Conservation (phyloP, 2,888 invertebrate species). For the Epirrita christyi region DNA sequence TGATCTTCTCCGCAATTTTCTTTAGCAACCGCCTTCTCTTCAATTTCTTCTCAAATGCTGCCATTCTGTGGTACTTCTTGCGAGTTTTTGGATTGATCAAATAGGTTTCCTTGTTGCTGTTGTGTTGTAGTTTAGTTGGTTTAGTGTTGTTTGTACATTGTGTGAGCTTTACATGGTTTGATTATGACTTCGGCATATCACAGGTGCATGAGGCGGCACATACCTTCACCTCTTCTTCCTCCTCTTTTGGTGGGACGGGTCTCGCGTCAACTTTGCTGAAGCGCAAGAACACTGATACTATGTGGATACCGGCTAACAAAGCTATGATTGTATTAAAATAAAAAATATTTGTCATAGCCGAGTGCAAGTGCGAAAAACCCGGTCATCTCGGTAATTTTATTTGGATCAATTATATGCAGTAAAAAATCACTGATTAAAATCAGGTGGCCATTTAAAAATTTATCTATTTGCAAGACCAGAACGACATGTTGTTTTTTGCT, state of each 20-base stretch:
- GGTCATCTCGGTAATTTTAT: conserved; percentile 59
- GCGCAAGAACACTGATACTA: conserved; percentile 48
- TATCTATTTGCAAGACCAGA: no score
- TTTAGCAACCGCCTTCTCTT: conserved; percentile 50
- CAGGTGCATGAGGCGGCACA: conserved; percentile 58
- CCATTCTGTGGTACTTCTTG: conserved; percentile 42
- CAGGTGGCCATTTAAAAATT: conserved; percentile 49
- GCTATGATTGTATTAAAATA: conserved; percentile 53
- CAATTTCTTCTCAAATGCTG: conserved; percentile 52
- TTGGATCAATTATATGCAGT: conserved; percentile 40
- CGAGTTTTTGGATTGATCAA: neutral
- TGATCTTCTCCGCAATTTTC: conserved; percentile 54
- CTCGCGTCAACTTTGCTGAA: conserved; percentile 47
- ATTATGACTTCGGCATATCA: conserved; percentile 32
- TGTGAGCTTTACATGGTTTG: conserved; percentile 5
- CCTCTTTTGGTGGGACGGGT: neutral
- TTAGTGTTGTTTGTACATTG: conserved; percentile 14
- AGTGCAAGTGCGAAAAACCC: conserved; percentile 34
- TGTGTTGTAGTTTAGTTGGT: neutral
- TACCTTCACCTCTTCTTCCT: conserved; percentile 30
- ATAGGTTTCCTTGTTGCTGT: neutral
- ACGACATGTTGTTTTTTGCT: conserved; percentile 27
- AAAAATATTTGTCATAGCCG: conserved; percentile 60
- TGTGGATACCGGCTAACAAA: conserved; percentile 56
- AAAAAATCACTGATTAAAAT: conserved; percentile 39